Conservation (phyloP, 1,140 invertebrate species). For the Musca vetustissima region DNA sequence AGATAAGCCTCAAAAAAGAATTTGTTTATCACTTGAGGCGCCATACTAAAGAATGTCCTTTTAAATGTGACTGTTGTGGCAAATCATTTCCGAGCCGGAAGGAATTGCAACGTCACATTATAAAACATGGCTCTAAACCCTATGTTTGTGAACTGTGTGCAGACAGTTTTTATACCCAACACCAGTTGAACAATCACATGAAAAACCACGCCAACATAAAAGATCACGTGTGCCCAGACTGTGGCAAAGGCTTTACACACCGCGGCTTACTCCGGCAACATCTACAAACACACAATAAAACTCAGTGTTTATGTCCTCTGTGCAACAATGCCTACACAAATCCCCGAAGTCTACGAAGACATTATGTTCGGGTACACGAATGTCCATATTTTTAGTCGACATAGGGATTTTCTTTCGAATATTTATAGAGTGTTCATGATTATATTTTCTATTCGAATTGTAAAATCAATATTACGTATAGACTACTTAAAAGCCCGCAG, state of each 20-base stretch:
- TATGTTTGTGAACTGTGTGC: conserved; percentile 7
- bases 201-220: conserved; percentile 10
- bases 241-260: conserved; percentile 10
- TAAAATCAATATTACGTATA: too few relatives aligned
- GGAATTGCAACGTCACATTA: conserved; percentile 10
- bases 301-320: background rate
- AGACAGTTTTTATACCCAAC: conserved; percentile 13
- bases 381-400: too few relatives aligned
- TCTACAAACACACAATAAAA: conserved; percentile 12
- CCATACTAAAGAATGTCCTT: conserved; percentile 11
- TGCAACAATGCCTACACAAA: conserved; percentile 5
- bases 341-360: background rate
- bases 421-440: too few relatives aligned
- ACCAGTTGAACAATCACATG: conserved; percentile 8
- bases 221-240: background rate
- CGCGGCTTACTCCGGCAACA: conserved; percentile 3
- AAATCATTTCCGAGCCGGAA: conserved; percentile 7
- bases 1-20: too few relatives aligned
- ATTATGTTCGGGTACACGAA: conserved; percentile 8
- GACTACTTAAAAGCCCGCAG: too few relatives aligned
- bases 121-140: conserved; percentile 7
- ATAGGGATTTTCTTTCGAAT: too few relatives aligned
- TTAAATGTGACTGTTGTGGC: background rate
- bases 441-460: too few relatives aligned
- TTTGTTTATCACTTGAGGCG: background rate